These are phyloP conservation scores for Halocaridina rubra DNA, from an alignment of 2,888 invertebrate genomes.

Conservation along the genomic window DNA sequence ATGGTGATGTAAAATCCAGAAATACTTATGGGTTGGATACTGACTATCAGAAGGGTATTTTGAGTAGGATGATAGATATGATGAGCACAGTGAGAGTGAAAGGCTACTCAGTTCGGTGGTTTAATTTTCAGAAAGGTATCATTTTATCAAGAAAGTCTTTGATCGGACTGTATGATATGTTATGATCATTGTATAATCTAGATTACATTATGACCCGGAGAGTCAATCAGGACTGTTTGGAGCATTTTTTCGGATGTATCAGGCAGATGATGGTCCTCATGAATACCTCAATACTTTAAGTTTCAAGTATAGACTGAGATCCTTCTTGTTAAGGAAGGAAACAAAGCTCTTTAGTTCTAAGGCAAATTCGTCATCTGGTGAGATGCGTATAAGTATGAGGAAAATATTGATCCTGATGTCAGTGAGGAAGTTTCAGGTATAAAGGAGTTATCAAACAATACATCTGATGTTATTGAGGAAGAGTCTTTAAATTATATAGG, in stretches of 20 bases:
- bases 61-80: constrained; percentile 4
- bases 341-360: neutral
- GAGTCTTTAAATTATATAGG: neutral
- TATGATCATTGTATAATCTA: too few species aligned
- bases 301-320: neutral
- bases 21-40: neutral
- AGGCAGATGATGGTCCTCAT: too few species aligned
- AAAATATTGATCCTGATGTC: neutral
- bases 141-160: neutral
- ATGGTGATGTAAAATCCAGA: constrained; percentile 15
- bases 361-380: neutral
- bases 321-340: neutral
- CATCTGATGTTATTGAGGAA: neutral
- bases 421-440: neutral
- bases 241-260: too few species aligned
- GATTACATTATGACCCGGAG: too few species aligned
- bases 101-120: neutral
- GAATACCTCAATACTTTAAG: neutral
- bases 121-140: neutral
- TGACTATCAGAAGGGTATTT: neutral
- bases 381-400: neutral
- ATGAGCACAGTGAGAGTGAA: constrained; percentile 7
- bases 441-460: neutral
- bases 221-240: too few species aligned
- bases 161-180: neutral